Conservation (phyloP, 2,797 vertebrate genomes). For the Cossypha heuglini region DNA sequence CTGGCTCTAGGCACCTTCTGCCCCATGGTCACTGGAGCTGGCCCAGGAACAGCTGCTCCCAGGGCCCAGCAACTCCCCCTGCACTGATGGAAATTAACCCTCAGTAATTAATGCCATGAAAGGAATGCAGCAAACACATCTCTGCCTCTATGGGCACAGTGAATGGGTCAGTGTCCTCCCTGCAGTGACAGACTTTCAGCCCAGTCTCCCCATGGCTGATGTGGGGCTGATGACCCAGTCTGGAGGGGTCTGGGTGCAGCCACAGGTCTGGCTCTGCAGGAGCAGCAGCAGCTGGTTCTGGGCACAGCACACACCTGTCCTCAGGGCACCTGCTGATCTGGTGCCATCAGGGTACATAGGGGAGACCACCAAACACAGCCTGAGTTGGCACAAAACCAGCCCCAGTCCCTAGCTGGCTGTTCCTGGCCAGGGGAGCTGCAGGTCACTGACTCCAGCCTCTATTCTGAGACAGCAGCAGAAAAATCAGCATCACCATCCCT, state of each 20-base stretch:
- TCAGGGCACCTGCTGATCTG: neutral
- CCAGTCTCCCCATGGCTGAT: rapidly evolving
- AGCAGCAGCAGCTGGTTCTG: neutral
- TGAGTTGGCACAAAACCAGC: neutral
- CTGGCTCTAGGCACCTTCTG: neutral
- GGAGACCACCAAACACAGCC: neutral
- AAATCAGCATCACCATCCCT: neutral
- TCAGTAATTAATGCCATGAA: neutral
- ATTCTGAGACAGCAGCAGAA: neutral
- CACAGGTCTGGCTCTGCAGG: neutral
- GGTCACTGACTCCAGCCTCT: neutral
- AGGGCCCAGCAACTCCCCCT: neutral
- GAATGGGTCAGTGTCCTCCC: neutral
- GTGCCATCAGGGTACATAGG: neutral
- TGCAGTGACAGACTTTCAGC: neutral
- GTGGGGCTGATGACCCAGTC: neutral
- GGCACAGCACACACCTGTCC: neutral
- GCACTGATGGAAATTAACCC: neutral
- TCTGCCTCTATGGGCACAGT: neutral
- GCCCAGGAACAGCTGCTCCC: neutral
- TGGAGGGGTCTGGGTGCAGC: neutral
- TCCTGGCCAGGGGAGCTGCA: neutral
- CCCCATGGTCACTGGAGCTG: neutral
- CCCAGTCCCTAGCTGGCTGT: neutral
- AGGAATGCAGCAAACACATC: neutral